Evolutionary conservation across 2,113 vertebrate genomes (phyloP).

Genomic region (Triplophysa rosa): DNA sequence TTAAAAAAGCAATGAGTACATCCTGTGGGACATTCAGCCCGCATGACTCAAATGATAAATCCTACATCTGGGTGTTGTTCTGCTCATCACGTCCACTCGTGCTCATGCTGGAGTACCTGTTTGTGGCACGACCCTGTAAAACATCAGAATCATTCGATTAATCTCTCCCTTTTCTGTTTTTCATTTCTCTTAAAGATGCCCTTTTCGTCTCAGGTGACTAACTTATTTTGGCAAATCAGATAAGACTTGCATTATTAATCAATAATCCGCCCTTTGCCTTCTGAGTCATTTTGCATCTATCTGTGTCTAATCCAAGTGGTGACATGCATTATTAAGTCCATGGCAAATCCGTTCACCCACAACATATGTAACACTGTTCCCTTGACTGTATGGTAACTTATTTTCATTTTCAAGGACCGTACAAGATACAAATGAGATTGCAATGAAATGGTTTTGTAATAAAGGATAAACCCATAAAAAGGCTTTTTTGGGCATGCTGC

Average conservation of each 20-base stretch:
- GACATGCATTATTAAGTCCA: not conserved
- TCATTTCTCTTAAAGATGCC: not conserved
- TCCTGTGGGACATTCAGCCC: constrained; percentile 41
- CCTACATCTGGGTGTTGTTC: constrained; percentile 23
- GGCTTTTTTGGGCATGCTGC: no score
- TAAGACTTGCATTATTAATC: constrained; percentile 70
- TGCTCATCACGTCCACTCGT: constrained; percentile 32
- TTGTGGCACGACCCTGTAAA: constrained; percentile 33
- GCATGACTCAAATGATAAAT: constrained; percentile 54
- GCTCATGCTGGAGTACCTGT: constrained; percentile 32
- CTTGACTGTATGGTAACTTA: not conserved
- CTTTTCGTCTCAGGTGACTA: not conserved
- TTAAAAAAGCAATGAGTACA: constrained; percentile 50
- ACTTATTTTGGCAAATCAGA: constrained; percentile 61
- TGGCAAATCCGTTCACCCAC: not conserved
- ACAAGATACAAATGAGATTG: not conserved
- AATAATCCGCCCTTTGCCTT: constrained; percentile 8
- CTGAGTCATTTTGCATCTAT: not conserved
- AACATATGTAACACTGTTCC: not conserved
- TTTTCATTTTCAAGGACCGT: not conserved
- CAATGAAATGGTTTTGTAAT: no score
- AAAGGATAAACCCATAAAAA: no score
- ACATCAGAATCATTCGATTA: not conserved
- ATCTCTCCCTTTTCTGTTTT: constrained; percentile 1
- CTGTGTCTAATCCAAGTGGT: not conserved